Percentiles rank a stretch among this genome's conserved stretches.
Evolutionary conservation across 2,888 invertebrate genomes (phyloP).

Genomic region (Ormyrus thymus): DNA sequence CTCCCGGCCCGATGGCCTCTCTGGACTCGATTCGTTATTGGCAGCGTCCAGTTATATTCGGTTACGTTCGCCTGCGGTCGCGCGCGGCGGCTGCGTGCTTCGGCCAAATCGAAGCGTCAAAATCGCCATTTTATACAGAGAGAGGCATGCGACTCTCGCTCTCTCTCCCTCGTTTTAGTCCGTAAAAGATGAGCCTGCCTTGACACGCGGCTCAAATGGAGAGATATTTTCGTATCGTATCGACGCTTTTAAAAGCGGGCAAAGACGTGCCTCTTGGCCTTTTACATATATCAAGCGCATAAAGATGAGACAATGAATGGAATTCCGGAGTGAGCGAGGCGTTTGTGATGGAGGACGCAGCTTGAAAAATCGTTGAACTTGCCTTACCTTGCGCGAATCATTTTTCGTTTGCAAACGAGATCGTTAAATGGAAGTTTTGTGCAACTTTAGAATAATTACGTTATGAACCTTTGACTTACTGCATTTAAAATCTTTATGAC

Average conservation of each 20-base stretch:
- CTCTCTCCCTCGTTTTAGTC: background rate
- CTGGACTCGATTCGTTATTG: constrained; percentile 35
- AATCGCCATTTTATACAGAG: too few relatives aligned
- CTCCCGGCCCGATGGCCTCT: constrained; percentile 3
- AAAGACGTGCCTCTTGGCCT: background rate
- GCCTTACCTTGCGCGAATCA: too few relatives aligned
- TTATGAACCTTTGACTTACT: too few relatives aligned
- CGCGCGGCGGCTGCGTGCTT: background rate
- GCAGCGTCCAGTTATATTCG: constrained; percentile 42
- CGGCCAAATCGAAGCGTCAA: too few relatives aligned
- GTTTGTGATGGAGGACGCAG: background rate
- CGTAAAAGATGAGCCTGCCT: background rate
- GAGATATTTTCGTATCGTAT: constrained; percentile 16
- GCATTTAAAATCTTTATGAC: too few relatives aligned
- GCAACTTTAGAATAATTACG: too few relatives aligned
- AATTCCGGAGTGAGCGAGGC: constrained; percentile 31
- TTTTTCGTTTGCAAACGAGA: too few relatives aligned
- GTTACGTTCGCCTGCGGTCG: constrained; percentile 16
- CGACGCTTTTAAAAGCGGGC: constrained; percentile 19
- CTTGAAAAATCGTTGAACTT: too few relatives aligned
- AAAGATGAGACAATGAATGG: constrained; percentile 48
- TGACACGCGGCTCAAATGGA: constrained; percentile 22
- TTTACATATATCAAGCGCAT: constrained; percentile 32
- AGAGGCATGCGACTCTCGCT: background rate
- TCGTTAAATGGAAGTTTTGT: too few relatives aligned